These are phyloP conservation scores for Danio kyathit DNA, from an alignment of 2,797 vertebrate species.

Conservation along the genomic window DNA sequence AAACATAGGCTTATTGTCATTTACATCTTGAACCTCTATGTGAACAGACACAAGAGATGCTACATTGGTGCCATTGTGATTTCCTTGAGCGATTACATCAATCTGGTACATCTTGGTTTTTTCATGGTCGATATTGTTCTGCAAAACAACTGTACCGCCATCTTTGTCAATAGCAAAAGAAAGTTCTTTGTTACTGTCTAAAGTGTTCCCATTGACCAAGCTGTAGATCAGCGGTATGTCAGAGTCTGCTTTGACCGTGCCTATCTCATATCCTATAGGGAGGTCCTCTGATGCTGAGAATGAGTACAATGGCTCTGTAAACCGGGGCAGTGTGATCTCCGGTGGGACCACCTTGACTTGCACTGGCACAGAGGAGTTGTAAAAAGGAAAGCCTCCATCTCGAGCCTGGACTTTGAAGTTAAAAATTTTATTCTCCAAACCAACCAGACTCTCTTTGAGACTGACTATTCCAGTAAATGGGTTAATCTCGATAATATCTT, in stretches of 20 bases:
- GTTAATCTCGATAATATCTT: conserved; percentile 93
- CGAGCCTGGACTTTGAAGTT: conserved; percentile 94
- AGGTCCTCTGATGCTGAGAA: conserved; percentile 94
- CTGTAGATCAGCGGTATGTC: conserved; percentile 94
- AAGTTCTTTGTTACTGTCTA: conserved; percentile 92
- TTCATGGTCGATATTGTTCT: conserved; percentile 92
- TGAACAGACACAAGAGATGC: conserved; percentile 92
- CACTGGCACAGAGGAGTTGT: conserved; percentile 89
- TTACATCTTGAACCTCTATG: conserved; percentile 95
- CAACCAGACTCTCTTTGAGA: conserved; percentile 90
- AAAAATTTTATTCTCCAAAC: conserved; percentile 93
- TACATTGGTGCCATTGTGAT: conserved; percentile 87
- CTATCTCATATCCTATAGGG: conserved; percentile 91
- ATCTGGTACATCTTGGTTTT: conserved; percentile 96
- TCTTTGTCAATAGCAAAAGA: conserved; percentile 89
- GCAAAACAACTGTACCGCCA: conserved; percentile 87
- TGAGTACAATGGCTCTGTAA: conserved; percentile 94
- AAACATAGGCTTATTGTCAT: conserved; percentile 94
- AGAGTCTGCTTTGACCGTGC: conserved; percentile 88
- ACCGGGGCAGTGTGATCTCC: conserved; percentile 90
- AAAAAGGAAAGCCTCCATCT: conserved; percentile 91
- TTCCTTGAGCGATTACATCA: conserved; percentile 91
- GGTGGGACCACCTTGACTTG: conserved; percentile 91
- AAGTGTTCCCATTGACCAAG: conserved; percentile 92
- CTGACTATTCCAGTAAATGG: conserved; percentile 91